Evolutionary conservation across 2,888 invertebrate genomes (phyloP).

Genomic region (Tanytarsus gracilentus): DNA sequence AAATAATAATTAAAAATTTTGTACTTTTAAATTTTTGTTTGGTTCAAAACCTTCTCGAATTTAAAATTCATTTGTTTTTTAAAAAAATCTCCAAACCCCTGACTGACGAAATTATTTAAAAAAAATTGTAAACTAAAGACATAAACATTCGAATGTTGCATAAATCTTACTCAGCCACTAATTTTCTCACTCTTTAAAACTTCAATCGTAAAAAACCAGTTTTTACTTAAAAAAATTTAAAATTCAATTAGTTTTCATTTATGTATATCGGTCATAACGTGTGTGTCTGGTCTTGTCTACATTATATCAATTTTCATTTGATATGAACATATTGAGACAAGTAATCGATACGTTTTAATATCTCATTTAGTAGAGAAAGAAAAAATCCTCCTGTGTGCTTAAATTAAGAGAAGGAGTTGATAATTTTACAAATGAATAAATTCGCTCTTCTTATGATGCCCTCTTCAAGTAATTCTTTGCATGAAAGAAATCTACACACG

Average conservation of each 20-base stretch:
- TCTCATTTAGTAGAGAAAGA: neutral
- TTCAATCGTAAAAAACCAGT: neutral
- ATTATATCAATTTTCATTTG: slow-evolving; percentile 18
- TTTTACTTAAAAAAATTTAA: neutral
- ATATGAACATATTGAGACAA: slow-evolving; percentile 17
- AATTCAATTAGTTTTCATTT: slow-evolving; percentile 19
- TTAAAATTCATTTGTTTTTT: no score
- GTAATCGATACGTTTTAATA: slow-evolving; percentile 21
- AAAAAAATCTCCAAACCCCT: no score
- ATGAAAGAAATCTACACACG: no score
- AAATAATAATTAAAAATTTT: no score
- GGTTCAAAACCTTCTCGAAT: no score
- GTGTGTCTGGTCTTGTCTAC: neutral
- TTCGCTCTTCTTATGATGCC: no score
- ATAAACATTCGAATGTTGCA: no score
- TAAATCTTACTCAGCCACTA: neutral
- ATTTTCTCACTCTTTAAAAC: neutral
- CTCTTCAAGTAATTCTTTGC: no score
- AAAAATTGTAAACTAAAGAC: no score
- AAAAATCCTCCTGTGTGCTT: neutral
- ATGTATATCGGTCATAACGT: neutral
- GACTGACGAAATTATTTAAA: no score
- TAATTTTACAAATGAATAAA: slow-evolving; percentile 6
- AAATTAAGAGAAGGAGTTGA: neutral
- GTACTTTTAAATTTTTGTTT: no score